A percentile compares a stretch with the other conserved stretches of the same genome.
These are phyloP conservation scores for Acanthurus tractus DNA, from an alignment of 2,797 vertebrate species.

Conservation along the genomic window DNA sequence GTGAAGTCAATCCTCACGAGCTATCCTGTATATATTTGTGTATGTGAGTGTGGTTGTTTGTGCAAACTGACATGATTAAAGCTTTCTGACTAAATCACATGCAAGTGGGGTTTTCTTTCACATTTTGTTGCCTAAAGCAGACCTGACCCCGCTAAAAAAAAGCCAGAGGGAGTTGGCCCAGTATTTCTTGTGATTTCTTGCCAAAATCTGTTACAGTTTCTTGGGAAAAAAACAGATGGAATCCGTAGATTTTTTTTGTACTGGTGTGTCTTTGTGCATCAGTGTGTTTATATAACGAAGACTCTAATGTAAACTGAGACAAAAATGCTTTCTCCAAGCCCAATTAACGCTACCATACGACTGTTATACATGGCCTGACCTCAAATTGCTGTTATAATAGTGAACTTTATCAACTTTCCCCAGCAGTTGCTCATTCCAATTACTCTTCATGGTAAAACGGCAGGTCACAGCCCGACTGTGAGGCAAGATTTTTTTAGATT, in stretches of 20 bases:
- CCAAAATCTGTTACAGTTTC: slow-evolving; percentile 17
- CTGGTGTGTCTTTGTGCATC: not conserved
- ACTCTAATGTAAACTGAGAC: not conserved
- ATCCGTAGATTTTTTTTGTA: not conserved
- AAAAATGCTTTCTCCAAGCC: slow-evolving; percentile 1
- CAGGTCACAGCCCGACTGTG: slow-evolving; percentile 16
- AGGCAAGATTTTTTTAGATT: not conserved
- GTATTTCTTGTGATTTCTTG: slow-evolving; percentile 10
- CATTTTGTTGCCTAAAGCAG: slow-evolving; percentile 1
- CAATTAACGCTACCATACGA: slow-evolving; percentile 7
- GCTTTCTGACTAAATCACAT: not conserved
- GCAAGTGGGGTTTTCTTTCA: not conserved
- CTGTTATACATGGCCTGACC: not conserved
- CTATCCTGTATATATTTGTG: not conserved
- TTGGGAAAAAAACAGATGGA: not conserved
- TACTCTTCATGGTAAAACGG: not conserved
- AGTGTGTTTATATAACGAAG: not conserved
- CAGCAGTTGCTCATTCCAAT: slow-evolving; percentile 28
- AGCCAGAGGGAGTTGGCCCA: slow-evolving; percentile 5
- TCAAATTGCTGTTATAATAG: not conserved
- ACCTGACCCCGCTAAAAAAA: not conserved
- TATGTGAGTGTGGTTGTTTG: not conserved
- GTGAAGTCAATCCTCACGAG: not conserved
- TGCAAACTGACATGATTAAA: slow-evolving; percentile 4
- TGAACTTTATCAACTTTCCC: not conserved